Evolutionary conservation across 1,140 invertebrate genomes (phyloP).

Genomic region (Micrasema minimum): DNA sequence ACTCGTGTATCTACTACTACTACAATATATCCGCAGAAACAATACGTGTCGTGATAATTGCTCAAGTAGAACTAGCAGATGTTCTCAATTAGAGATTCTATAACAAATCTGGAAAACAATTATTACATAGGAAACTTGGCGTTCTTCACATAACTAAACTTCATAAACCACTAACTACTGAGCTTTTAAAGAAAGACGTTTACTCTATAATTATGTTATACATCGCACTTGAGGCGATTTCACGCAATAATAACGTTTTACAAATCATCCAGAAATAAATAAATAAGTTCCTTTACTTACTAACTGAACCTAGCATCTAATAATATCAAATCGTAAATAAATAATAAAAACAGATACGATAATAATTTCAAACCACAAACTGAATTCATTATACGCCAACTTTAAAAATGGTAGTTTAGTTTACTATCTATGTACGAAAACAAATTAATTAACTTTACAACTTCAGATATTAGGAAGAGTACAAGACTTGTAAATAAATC

Average conservation of each 20-base stretch:
- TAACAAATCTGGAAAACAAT: slow-evolving; percentile 26
- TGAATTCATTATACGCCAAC: too few species aligned
- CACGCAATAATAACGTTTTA: not conserved
- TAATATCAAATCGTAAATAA: too few species aligned
- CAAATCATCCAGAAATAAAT: too few species aligned
- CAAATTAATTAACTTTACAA: too few species aligned
- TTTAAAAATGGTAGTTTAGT: too few species aligned
- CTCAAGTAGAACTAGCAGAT: slow-evolving; percentile 18
- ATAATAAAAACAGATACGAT: too few species aligned
- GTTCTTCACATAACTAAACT: not conserved
- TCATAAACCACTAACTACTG: not conserved
- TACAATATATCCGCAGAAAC: too few species aligned
- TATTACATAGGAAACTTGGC: not conserved
- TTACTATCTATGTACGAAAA: too few species aligned
- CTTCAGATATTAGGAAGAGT: too few species aligned
- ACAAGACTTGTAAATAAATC: too few species aligned
- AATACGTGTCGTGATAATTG: slow-evolving; percentile 8
- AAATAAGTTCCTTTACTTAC: not conserved
- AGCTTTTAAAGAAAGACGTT: not conserved
- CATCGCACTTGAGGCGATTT: not conserved
- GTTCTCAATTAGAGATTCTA: slow-evolving; percentile 21
- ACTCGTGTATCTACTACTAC: too few species aligned
- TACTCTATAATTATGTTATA: not conserved
- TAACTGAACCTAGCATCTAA: not conserved
- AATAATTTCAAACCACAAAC: too few species aligned